Percentiles rank a stretch among this genome's conserved stretches.
Evolutionary conservation across 2,797 vertebrate genomes (phyloP).

Genomic region (Parauchenoglanis ngamensis): DNA sequence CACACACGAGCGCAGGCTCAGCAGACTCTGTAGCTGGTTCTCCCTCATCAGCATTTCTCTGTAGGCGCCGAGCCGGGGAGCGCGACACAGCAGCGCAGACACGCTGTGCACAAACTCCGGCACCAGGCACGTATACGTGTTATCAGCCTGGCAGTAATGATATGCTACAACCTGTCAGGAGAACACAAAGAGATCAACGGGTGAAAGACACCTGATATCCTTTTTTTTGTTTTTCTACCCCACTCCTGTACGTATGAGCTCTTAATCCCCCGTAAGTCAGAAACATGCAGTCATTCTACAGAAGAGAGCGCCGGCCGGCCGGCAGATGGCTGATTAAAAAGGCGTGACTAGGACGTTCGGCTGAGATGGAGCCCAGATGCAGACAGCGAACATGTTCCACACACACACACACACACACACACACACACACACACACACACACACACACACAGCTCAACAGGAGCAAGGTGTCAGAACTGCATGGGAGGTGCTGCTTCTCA

Average conservation of each 20-base stretch:
- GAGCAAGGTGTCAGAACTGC: conserved; percentile 42
- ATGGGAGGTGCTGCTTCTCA: conserved; percentile 46
- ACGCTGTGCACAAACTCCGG: conserved; percentile 98
- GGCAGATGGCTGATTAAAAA: conserved; percentile 64
- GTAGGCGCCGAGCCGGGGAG: conserved; percentile 82
- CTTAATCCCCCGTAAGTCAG: conserved; percentile 28
- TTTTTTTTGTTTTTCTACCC: not conserved
- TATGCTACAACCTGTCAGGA: conserved; percentile 89
- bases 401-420: not conserved
- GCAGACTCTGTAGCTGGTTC: conserved; percentile 88
- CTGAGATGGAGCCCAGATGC: conserved; percentile 51
- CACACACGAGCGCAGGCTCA: conserved; percentile 96
- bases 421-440: not conserved
- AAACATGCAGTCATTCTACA: conserved; percentile 36
- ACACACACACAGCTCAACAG: conserved; percentile 14
- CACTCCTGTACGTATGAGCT: not conserved
- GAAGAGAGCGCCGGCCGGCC: conserved; percentile 26
- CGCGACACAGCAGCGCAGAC: conserved; percentile 89
- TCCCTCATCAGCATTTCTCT: conserved; percentile 88
- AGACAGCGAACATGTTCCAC: conserved; percentile 42
- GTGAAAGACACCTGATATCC: not conserved
- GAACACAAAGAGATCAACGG: not conserved
- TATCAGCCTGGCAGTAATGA: conserved; percentile 98
- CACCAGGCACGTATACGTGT: conserved; percentile 97
- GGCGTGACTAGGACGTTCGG: conserved; percentile 55